phyloP scores from a whole-genome alignment of 2,113 vertebrate genomes.

The Notiomystis cincta region DNA sequence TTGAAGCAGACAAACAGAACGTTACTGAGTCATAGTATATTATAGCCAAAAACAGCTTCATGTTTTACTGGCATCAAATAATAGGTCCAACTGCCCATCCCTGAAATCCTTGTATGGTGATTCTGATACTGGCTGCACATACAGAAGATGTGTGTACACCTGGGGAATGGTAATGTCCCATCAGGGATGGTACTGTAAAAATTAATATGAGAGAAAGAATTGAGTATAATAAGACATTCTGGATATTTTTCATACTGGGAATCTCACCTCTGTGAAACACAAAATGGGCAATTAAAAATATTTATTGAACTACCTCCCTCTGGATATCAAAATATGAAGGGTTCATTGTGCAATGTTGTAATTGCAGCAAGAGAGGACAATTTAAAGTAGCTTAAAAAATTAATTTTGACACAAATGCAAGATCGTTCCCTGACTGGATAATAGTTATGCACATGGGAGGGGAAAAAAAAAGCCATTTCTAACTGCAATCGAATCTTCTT shows the following conservation, averaged over 20 bases:
- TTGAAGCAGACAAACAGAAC: not conserved
- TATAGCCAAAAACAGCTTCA: not conserved
- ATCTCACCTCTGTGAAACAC: not conserved
- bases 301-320: constrained; percentile 38
- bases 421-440: not conserved
- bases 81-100: not conserved
- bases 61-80: not conserved
- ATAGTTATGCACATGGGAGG: not conserved
- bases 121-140: not conserved
- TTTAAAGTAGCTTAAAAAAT: constrained; percentile 27
- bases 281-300: constrained; percentile 31
- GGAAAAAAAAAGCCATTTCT: not conserved
- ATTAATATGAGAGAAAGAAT: not conserved
- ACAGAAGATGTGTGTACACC: not conserved
- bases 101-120: not conserved
- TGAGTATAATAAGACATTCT: not conserved
- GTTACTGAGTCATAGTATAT: not conserved
- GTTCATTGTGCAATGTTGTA: not conserved
- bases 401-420: constrained; percentile 12
- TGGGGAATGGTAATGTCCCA: not conserved
- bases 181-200: not conserved
- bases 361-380: not conserved
- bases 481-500: not conserved
- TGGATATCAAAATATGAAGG: constrained; percentile 1
- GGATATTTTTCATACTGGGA: not conserved